Percentiles rank a stretch among this genome's conserved stretches.
Conservation (phyloP, 1,140 invertebrate genomes). For the Radopholus similis region DNA sequence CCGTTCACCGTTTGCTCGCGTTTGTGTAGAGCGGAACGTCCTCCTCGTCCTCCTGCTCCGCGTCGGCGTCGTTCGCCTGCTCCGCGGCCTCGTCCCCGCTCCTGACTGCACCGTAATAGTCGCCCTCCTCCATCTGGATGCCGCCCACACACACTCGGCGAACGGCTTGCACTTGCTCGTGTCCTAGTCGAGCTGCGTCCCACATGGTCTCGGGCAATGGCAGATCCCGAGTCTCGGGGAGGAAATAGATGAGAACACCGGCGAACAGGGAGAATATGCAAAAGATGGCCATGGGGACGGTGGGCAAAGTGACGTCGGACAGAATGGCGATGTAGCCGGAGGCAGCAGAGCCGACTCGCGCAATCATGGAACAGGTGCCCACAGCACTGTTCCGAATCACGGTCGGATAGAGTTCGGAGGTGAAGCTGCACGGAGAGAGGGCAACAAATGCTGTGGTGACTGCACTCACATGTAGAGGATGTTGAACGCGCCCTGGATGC, state of each 20-base stretch:
- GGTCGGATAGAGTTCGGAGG: conserved; percentile 57
- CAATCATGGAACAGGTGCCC: conserved; percentile 43
- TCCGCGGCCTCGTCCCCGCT: neutral
- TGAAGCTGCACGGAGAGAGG: conserved; percentile 31
- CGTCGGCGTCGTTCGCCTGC: neutral
- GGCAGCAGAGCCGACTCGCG: conserved; percentile 51
- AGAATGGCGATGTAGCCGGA: conserved; percentile 52
- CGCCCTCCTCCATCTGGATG: conserved; percentile 14
- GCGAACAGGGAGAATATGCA: conserved; percentile 48
- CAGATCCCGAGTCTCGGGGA: conserved; percentile 43
- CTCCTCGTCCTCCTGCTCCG: conserved; percentile 7
- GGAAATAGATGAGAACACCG: conserved; percentile 43
- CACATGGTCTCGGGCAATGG: conserved; percentile 47
- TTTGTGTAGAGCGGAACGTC: conserved; percentile 16
- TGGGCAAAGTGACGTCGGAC: conserved; percentile 45
- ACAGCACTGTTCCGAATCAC: conserved; percentile 53
- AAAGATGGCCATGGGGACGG: conserved; percentile 50
- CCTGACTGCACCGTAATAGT: conserved; percentile 2
- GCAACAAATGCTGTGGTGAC: neutral
- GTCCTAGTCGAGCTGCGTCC: conserved; percentile 1
- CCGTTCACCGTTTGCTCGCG: conserved; percentile 13
- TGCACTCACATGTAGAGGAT: conserved; percentile 51
- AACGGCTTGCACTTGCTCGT: neutral
- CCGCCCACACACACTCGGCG: neutral
- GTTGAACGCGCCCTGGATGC: conserved; percentile 59